A percentile compares a stretch with the other conserved stretches of the same genome.
These are phyloP conservation scores for Perdita meconis DNA, from an alignment of 2,888 invertebrate genomes.

Conservation along the genomic window DNA sequence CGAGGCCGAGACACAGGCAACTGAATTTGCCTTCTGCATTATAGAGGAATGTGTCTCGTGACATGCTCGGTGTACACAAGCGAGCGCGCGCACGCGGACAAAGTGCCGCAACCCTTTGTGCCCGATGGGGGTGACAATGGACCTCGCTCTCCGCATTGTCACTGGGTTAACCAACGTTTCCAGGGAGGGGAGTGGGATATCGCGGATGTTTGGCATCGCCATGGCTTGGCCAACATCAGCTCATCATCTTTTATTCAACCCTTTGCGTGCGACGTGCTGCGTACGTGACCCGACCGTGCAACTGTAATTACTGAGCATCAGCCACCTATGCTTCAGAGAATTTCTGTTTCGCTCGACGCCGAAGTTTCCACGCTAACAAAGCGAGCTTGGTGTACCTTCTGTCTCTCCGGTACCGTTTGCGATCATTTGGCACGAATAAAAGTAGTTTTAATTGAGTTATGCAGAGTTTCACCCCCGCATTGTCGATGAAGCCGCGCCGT, in stretches of 20 bases:
- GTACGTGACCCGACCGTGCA: conserved; percentile 57
- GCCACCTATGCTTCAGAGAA: conserved; percentile 59
- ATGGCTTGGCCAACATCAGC: conserved; percentile 66
- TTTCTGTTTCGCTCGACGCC: conserved; percentile 34
- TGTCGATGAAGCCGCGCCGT: too few species aligned
- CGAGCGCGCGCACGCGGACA: conserved; percentile 61
- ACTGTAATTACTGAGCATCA: conserved; percentile 67
- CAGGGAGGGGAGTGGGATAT: conserved; percentile 50
- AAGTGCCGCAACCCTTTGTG: conserved; percentile 74
- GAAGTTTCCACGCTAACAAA: conserved; percentile 55
- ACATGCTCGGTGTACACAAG: conserved; percentile 54
- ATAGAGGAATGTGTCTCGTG: conserved; percentile 77
- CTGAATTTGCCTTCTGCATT: conserved; percentile 77
- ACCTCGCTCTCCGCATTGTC: conserved; percentile 79
- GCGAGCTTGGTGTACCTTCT: conserved; percentile 47
- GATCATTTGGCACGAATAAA: conserved; percentile 22
- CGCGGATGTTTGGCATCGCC: conserved; percentile 69
- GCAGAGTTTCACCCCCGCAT: too few species aligned
- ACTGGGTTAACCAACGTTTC: conserved; percentile 81
- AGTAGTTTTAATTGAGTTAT: background rate
- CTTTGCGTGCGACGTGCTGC: conserved; percentile 51
- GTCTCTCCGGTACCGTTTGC: conserved; percentile 19
- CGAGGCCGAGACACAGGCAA: conserved; percentile 42
- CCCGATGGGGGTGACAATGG: conserved; percentile 73
- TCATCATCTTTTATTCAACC: conserved; percentile 71